Conservation (phyloP, 2,888 invertebrate species). For the Neocrepidodera transversa region DNA sequence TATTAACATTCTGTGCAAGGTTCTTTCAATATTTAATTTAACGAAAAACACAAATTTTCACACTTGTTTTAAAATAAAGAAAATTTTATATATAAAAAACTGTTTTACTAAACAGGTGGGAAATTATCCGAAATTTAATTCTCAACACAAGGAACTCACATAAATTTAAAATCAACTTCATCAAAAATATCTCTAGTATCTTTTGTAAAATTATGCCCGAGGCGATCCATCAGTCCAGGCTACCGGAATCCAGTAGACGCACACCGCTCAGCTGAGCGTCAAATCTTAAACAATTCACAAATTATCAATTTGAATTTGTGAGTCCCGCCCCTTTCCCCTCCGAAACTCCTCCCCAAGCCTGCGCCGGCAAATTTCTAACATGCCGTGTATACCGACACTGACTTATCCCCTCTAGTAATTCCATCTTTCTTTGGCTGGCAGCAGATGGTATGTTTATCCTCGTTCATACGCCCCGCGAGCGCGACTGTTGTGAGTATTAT, state of each 20-base stretch:
- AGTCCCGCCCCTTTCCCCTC: slow-evolving; percentile 56
- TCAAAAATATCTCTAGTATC: slow-evolving; percentile 15
- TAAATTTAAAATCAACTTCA: slow-evolving; percentile 25
- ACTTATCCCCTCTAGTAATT: slow-evolving; percentile 49
- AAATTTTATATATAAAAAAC: too few species aligned
- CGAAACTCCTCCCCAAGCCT: slow-evolving; percentile 58
- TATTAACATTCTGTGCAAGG: too few species aligned
- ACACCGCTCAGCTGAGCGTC: slow-evolving; percentile 57
- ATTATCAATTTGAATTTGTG: slow-evolving; percentile 60
- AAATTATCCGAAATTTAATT: slow-evolving; percentile 3
- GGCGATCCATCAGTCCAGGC: slow-evolving; percentile 52
- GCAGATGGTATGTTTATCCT: slow-evolving; percentile 31
- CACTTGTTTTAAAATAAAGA: too few species aligned
- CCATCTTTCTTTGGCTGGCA: slow-evolving; percentile 46
- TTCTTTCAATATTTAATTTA: too few species aligned
- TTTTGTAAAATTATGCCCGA: slow-evolving; percentile 26
- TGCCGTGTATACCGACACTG: slow-evolving; percentile 52
- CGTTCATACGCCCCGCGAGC: slow-evolving; percentile 47
- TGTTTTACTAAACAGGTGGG: slow-evolving; percentile 25
- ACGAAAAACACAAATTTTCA: too few species aligned
- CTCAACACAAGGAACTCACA: slow-evolving; percentile 15
- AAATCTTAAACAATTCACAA: slow-evolving; percentile 62
- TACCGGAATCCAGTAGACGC: slow-evolving; percentile 52
- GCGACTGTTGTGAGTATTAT: slow-evolving; percentile 51
- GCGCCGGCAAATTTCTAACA: slow-evolving; percentile 52